These are phyloP conservation scores for Spatula clypeata DNA, from an alignment of 2,797 vertebrate species.

Conservation along the genomic window DNA sequence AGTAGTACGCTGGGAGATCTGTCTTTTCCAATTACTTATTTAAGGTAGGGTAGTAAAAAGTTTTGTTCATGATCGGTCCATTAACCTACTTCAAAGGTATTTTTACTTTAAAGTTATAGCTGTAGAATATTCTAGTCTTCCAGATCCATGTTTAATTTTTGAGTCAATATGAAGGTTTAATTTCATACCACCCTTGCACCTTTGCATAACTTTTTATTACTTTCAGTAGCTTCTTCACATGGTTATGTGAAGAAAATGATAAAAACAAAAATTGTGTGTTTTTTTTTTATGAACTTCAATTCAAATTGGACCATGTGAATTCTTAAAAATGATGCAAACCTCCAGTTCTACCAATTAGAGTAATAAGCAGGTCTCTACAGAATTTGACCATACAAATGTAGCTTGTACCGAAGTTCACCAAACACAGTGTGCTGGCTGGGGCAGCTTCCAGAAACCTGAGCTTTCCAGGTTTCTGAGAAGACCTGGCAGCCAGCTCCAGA, in stretches of 20 bases:
- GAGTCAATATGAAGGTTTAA: not conserved
- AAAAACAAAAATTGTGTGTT: not conserved
- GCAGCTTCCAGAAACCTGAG: slow-evolving; percentile 66
- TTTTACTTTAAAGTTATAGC: slow-evolving; percentile 3
- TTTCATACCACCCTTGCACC: not conserved
- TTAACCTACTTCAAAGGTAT: not conserved
- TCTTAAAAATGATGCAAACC: not conserved
- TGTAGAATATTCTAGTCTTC: not conserved
- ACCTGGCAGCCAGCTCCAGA: slow-evolving; percentile 37
- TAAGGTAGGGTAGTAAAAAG: not conserved
- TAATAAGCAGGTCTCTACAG: not conserved
- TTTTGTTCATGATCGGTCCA: not conserved
- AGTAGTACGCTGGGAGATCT: not conserved
- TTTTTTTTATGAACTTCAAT: not conserved
- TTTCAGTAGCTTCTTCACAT: not conserved
- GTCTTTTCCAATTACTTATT: not conserved
- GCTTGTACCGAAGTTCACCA: slow-evolving; percentile 43
- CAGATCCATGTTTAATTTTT: not conserved
- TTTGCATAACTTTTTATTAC: slow-evolving; percentile 12
- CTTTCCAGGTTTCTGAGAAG: slow-evolving; percentile 48
- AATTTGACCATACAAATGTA: slow-evolving; percentile 12
- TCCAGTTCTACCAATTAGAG: not conserved
- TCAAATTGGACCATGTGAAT: not conserved
- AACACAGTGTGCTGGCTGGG: slow-evolving; percentile 64
- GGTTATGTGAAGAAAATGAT: not conserved